phyloP scores from a whole-genome alignment of 92 coral and sea anemone species.

The Zoanthus solanderi region DNA sequence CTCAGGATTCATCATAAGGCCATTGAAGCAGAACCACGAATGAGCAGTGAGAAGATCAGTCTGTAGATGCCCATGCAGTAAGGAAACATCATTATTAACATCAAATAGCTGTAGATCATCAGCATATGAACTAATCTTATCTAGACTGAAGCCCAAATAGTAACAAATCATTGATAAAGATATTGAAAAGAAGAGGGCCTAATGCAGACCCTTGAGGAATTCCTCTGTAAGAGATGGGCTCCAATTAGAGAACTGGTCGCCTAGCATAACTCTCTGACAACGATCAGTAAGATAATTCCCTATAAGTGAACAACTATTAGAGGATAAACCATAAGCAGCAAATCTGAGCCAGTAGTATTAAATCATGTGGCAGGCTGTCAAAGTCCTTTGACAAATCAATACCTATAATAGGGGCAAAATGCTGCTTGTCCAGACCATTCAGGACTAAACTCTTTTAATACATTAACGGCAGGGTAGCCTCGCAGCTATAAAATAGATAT shows the following conservation, averaged over 20 bases:
- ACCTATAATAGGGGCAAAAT: conserved; percentile 40
- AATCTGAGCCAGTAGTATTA: conserved; percentile 45
- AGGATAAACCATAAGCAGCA: conserved; percentile 49
- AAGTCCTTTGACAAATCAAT: conserved; percentile 60
- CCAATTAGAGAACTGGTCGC: conserved; percentile 54
- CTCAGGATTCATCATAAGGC: conserved; percentile 50
- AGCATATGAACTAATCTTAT: conserved; percentile 35
- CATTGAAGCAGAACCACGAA: conserved; percentile 36
- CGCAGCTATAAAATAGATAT: conserved; percentile 24
- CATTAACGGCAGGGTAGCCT: conserved; percentile 42
- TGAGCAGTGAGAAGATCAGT: conserved; percentile 39
- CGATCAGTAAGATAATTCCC: conserved; percentile 29
- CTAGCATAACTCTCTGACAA: conserved; percentile 46
- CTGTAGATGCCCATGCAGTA: conserved; percentile 41
- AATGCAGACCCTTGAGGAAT: background rate
- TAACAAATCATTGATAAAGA: conserved; percentile 31
- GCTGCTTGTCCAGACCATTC: conserved; percentile 46
- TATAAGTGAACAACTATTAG: conserved; percentile 34
- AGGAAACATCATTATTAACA: conserved; percentile 43
- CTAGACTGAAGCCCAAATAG: conserved; percentile 32
- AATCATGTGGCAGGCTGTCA: conserved; percentile 56
- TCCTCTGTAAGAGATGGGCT: conserved; percentile 1
- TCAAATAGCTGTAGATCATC: conserved; percentile 45
- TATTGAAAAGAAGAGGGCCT: background rate
- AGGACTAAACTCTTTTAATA: conserved; percentile 48